These are phyloP conservation scores for human (Homo sapiens) DNA, from an alignment of 2,113 vertebrate species.

Conservation along the genomic window DNA sequence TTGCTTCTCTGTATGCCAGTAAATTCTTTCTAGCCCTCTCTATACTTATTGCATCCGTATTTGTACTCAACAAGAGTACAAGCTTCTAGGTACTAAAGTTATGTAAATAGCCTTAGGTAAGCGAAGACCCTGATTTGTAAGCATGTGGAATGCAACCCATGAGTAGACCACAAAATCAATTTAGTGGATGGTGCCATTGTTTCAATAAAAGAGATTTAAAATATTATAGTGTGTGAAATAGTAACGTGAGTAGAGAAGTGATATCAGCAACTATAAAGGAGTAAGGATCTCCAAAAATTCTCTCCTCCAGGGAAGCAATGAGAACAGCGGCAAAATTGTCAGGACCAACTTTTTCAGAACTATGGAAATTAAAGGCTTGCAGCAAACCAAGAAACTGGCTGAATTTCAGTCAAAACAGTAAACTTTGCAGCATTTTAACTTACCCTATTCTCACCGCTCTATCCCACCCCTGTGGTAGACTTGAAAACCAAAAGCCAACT, in stretches of 20 bases:
- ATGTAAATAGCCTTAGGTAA: background rate
- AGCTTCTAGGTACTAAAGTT: background rate
- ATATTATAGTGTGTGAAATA: background rate
- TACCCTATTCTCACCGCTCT: background rate
- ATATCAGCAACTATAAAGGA: background rate
- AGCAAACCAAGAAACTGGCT: background rate
- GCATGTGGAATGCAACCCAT: background rate
- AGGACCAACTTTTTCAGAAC: background rate
- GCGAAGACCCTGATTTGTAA: background rate
- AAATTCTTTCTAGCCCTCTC: background rate
- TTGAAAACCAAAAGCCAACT: background rate
- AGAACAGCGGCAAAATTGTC: background rate
- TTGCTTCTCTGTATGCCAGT: background rate
- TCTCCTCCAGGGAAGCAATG: background rate
- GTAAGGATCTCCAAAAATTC: background rate
- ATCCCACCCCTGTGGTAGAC: background rate
- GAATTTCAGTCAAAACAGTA: background rate
- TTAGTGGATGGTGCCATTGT: background rate
- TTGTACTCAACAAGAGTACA: background rate
- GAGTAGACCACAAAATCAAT: background rate
- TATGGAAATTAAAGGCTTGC: background rate
- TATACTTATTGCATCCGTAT: background rate
- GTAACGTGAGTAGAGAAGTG: background rate
- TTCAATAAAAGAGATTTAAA: constrained; percentile 12
- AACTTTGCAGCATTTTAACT: background rate